A percentile compares a stretch with the other conserved stretches of the same genome.
Evolutionary conservation across 2,113 vertebrate species (phyloP).

Genomic region (Meriones unguiculatus): DNA sequence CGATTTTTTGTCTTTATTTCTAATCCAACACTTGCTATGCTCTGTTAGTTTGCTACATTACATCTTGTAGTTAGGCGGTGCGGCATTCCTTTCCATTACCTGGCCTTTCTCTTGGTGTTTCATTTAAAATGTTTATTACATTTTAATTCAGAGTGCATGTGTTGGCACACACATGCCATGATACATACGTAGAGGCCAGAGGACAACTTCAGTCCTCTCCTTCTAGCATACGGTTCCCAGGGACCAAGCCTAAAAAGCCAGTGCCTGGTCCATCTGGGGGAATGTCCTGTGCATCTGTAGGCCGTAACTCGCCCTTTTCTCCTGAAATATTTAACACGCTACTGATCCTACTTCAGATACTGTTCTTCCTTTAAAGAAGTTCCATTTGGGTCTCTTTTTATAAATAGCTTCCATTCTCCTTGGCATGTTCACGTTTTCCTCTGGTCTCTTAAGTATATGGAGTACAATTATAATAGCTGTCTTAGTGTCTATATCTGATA

Average conservation of each 20-base stretch:
- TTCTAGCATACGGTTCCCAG: too few relatives aligned
- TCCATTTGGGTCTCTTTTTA: constrained; percentile 27
- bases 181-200: not conserved
- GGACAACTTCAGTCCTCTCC: too few relatives aligned
- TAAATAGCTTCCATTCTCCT: constrained; percentile 30
- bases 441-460: not conserved
- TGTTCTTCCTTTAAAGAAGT: constrained; percentile 39
- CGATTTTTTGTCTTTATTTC: constrained; percentile 13
- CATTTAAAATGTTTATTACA: not conserved
- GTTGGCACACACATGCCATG: not conserved
- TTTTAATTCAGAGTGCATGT: not conserved
- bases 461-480: constrained; percentile 18
- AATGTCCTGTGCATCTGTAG: not conserved
- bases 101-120: constrained; percentile 11
- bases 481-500: constrained; percentile 21
- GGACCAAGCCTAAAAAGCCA: not conserved
- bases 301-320: constrained; percentile 9
- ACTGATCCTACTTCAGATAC: not conserved
- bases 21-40: not conserved
- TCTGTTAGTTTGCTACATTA: not conserved
- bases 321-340: not conserved
- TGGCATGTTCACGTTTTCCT: not conserved
- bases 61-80: not conserved
- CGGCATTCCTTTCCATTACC: not conserved
- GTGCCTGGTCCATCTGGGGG: not conserved